Base-by-base conservation (phyloP, 2,888 invertebrate genomes). In the Pterostichus madidus region DNA sequence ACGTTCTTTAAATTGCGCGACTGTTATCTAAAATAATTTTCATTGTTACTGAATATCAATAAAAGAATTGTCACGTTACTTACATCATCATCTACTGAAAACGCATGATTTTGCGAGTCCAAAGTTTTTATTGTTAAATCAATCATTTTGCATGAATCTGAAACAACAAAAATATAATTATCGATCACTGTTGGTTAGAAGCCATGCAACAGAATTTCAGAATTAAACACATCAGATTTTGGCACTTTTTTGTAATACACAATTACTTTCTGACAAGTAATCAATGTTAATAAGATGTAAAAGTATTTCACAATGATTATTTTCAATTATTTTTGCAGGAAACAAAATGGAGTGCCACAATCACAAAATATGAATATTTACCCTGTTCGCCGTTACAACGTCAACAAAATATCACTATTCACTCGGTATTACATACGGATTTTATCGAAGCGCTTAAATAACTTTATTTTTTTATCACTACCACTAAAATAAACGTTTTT, bases 111-210 rank as follows among this genome's bases (percentile, higher is more conserved):
- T 89, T 93, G 94, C 49, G 96, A 95, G 92, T 97, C 97, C 88
- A 97, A 92, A 84, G 97, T 97, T 91, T 97, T 97, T 86, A 97
- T 96, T 86, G 96, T 97, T 87, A 97, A 92, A 87, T 95, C 93
- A 91, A 97, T 95, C 95, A 95, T 95, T 88, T 89, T 92, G 85
- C 71, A 75, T 86, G 85, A 86, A 84, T 85, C 87, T 83, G 44
- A n/a, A 83, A 80, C 7, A 56, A 59, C 32, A 78, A 59, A 64
- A 80, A 68, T 32, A 68, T 61, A 68, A 49, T 24, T 24, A 24
- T 80, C 68, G 68, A 80, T 80, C 68, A 52, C 61, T 11, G 17
- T 49, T 32, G 46, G 24, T 71, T 39, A 71, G 17, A 44, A 17
- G 17, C 7, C 44, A 71, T 17, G 2, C 44, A 71, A 7, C 6